Evolutionary conservation across 1,140 invertebrate species (phyloP), one percentile per base, ranked within the genome.

Genomic region (Choristoneura fumiferana): DNA sequence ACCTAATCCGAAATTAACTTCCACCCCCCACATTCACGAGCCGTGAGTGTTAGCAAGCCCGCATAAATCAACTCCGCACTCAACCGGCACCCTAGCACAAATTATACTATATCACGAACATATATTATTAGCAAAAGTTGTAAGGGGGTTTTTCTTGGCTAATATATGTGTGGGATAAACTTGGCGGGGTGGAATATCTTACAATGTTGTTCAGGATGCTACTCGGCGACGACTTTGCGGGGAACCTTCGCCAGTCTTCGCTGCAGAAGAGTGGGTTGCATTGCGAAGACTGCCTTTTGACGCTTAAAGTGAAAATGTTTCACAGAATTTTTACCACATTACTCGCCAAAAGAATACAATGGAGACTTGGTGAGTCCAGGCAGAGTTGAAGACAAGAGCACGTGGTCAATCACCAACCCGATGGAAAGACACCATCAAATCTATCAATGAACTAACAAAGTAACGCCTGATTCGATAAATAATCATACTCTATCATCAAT

Each of bases 31-130:
- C 6, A 29, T 29, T 29, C 22, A 29, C 6, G 22, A 29, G 22
- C 22, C 22, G 22, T 3, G 22, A 29, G 22, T 29, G 22, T 29
- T 29, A 29, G 22, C 22, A 29, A 29, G 22, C 22, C 6, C 22
- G 6, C 22, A 49, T 49, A 49, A 49, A 49, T 49, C 43, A 49
- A 49, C 18, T 49, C 43, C 17, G 18, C 17, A 49, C 17, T 18
- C n/a, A n/a, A n/a, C n/a, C n/a, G 43, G 43, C 43, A n/a, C 43
- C 43, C 22, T 29, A 29, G 43, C 43, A 49, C 43, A 49, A 49
- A 49, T 49, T 49, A 49, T 49, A n/a, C 43, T 49, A 49, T 18
- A 49, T 49, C 43, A 18, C 43, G 43, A 49, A 49, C 43, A 49
- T 49, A 49, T 49, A 49, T 49, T 49, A 49, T 49, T 49, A 49